Evolutionary conservation across 2,113 vertebrate genomes (phyloP), one percentile per base, ranked within the genome.

Genomic region (Entelurus aequoreus): DNA sequence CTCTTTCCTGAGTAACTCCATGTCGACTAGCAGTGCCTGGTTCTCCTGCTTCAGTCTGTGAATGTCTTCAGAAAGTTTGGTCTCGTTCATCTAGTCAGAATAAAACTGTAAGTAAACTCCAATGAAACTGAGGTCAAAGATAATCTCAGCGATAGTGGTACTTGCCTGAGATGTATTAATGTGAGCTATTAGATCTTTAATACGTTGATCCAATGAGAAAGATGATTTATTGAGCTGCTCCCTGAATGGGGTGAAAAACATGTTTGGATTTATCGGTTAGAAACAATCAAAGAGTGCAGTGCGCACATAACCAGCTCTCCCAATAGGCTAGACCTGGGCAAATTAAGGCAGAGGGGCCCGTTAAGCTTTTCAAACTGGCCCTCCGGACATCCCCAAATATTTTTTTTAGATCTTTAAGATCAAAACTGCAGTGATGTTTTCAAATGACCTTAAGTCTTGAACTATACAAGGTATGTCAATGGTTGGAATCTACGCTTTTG

Each of bases 1-100:
- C 63, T 96, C 93, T 67, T 88, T 95, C 75, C 86, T 95, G 76
- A 91, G 79, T 62, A 88, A 88, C 68, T 90, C 88, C 68, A 95
- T 80, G 60, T 98, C 94, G 8, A 94, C 90, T 60, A 93, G 88
- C 65, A 97, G 85, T 66, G 88, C 88, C 83, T 94, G 92, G 51
- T 94, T 97, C 47, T 95, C 93, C 71, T 95, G 93, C 68, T 92
- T 92, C 54, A 94, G 83, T 62, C 68, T 83, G 73, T 70, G 90
- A 65, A 88, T 80, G 6, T 98, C 92, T 77, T 92, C 92, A 19
- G 80, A 81, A 42, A 94, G 88, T 69, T 74, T 86, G 11, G 57
- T 76, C 79, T 94, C 93, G 66, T 86, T 91, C 76, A 85, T 93
- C 96, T 99, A 77, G 52, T 74, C 14, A 68, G 21, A 68, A 5